Evolutionary conservation across 2,888 invertebrate genomes (phyloP).

Genomic region (Globia sparganii): DNA sequence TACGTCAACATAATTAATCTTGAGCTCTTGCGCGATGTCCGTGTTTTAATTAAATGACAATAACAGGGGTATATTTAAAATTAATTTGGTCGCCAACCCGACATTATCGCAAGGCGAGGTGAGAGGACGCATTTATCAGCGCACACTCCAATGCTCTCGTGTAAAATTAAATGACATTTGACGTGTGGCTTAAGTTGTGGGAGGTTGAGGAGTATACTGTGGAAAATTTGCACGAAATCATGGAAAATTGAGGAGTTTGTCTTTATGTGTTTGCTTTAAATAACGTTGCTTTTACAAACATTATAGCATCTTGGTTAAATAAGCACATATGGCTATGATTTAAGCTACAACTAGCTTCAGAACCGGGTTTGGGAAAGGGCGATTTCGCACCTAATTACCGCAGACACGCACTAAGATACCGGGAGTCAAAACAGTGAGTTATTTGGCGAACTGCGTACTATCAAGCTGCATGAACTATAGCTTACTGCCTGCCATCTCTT

Average conservation of each 20-base stretch:
- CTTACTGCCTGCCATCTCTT: neutral
- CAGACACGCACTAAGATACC: neutral
- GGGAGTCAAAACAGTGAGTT: neutral
- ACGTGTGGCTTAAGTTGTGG: conserved; percentile 70
- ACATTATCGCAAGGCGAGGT: conserved; percentile 80
- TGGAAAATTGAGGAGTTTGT: fast-evolving
- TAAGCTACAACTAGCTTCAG: no score
- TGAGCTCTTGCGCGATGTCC: conserved; percentile 60
- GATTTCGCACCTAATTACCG: neutral
- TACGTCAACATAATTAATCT: conserved; percentile 61
- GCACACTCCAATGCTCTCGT: conserved; percentile 85
- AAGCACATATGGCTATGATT: neutral
- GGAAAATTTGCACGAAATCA: neutral
- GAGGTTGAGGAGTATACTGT: neutral
- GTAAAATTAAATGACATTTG: conserved; percentile 87
- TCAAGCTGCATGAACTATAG: neutral
- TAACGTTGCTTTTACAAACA: no score
- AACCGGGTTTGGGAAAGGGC: neutral
- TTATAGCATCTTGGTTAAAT: neutral
- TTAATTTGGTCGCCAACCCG: conserved; percentile 81
- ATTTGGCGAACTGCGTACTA: neutral
- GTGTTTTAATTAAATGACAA: conserved; percentile 82
- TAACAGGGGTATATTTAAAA: conserved; percentile 83
- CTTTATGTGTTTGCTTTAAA: neutral
- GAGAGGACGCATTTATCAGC: conserved; percentile 84